Base-by-base conservation (phyloP, 2,797 vertebrate species). In the Melanotaenia trifasciata region DNA sequence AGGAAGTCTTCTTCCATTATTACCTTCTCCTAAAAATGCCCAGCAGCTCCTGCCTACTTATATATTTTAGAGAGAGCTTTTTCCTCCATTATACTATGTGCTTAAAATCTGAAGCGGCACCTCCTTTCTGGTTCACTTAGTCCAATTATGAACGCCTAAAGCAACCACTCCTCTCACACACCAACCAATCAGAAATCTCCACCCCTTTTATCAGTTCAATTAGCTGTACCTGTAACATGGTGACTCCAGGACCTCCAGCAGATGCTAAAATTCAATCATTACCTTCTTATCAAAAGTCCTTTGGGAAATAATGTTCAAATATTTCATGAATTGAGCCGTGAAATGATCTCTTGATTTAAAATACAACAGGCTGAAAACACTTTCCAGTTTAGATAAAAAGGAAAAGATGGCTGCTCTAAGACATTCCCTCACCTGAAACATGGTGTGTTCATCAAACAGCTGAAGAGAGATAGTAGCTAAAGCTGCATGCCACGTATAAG, bases 131-230 rank as follows among this genome's bases (percentile, higher is more conserved):
- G 57, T 80, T 73, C 69, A 30, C 69, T 71, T 83, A 79, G 79
- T 86, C 70, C 79, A 79, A 79, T 86, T 81, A 81, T n/a, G n/a
- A 13, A 32, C 74, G 74, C 70, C 59, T 66, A 64, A 68, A 79
- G 76, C 73, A 40, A 79, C 70, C 67, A 50, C 58, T 69, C 47
- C 70, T 69, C 58, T 76, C 67, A 69, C 67, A 67, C 69, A 58
- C 24, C 40, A 76, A 72, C 64, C 62, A 73, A 58, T 79, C 56
- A 45, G 51, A 64, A 72, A 72, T 71, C 71, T 47, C 67, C 26
- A 13, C 26, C 59, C 57, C 59, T 74, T 79, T 72, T 68, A 79
- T 80, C 67, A 64, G 64, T 26, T 35, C 33, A 71, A 74, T 84
- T 77, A 70, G 62, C 72, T 79, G 67, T 73, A 87, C 75, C 67